Conservation (phyloP, 1,140 invertebrate genomes). For the Magallana gigas region DNA sequence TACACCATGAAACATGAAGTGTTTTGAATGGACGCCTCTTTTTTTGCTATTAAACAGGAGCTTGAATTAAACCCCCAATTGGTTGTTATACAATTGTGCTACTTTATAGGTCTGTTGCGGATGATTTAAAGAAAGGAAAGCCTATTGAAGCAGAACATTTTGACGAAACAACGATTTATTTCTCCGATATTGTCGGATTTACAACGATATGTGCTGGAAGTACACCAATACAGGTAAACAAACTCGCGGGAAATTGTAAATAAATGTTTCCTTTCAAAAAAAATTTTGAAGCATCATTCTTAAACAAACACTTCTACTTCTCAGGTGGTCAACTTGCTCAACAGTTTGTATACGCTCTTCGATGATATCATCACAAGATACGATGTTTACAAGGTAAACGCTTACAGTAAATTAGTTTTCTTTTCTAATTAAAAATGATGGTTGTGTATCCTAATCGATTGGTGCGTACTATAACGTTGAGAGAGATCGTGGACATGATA, state of each 20-base stretch:
- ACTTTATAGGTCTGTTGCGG: constrained; percentile 88
- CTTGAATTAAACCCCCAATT: not conserved
- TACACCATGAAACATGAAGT: not conserved
- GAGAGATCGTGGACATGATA: too few species aligned
- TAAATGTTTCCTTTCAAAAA: too few species aligned
- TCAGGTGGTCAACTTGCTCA: constrained; percentile 83
- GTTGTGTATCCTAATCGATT: too few species aligned
- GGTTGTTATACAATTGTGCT: not conserved
- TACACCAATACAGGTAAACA: constrained; percentile 83
- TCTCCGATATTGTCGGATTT: constrained; percentile 91
- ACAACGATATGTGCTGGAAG: constrained; percentile 89
- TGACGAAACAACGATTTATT: constrained; percentile 86
- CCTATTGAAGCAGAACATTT: constrained; percentile 94
- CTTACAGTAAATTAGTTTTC: too few species aligned
- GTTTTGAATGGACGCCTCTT: too few species aligned
- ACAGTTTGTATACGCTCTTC: constrained; percentile 76
- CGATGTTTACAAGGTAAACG: constrained; percentile 80
- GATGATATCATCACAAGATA: constrained; percentile 76
- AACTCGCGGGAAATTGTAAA: too few species aligned
- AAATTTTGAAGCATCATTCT: too few species aligned
- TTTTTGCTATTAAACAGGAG: too few species aligned
- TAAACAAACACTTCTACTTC: constrained; percentile 73
- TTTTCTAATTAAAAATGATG: too few species aligned
- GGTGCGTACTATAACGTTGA: too few species aligned
- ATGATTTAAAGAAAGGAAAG: constrained; percentile 91